Evolutionary conservation across 1,140 invertebrate species (phyloP).

Genomic region (Periplaneta americana): DNA sequence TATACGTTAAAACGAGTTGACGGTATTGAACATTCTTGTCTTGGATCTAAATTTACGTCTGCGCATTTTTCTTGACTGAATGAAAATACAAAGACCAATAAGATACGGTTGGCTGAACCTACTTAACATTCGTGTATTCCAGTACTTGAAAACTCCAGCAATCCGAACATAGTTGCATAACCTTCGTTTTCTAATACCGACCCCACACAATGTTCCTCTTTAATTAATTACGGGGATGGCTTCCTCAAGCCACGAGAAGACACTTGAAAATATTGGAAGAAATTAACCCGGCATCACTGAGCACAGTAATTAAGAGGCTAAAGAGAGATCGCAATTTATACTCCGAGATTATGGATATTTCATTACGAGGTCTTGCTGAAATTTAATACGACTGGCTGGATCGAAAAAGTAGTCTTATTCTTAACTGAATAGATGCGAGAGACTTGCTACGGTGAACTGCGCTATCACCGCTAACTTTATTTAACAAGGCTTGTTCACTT

Average conservation of each 20-base stretch:
- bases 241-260: background rate
- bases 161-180: background rate
- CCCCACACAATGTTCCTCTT: background rate
- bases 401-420: too few relatives aligned
- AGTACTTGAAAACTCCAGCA: background rate
- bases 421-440: background rate
- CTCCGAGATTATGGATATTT: background rate
- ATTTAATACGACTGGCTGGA: background rate
- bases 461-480: too few relatives aligned
- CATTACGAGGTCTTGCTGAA: background rate
- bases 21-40: too few relatives aligned
- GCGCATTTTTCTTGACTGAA: too few relatives aligned
- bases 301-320: background rate
- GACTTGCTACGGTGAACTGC: background rate
- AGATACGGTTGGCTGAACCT: background rate
- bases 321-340: background rate
- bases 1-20: too few relatives aligned
- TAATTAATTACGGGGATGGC: background rate
- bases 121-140: background rate
- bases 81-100: background rate
- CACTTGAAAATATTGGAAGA: background rate
- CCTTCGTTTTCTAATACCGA: background rate
- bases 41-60: too few relatives aligned
- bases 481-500: too few relatives aligned
- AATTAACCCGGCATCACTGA: background rate